These are phyloP conservation scores for Hydropotes inermis DNA, from an alignment of 2,113 vertebrate species.

Conservation along the genomic window DNA sequence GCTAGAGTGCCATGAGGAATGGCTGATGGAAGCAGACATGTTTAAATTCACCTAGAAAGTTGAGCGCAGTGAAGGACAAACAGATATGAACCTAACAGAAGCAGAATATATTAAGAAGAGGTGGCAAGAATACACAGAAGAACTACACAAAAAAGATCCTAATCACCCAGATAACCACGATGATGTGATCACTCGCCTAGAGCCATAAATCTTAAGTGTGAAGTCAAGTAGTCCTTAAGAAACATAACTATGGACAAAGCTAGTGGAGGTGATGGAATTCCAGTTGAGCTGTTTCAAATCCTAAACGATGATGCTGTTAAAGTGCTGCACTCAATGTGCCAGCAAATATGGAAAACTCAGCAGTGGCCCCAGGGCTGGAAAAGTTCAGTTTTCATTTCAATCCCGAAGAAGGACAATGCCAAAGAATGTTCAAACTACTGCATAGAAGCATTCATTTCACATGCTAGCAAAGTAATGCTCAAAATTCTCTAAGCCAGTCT, in stretches of 20 bases:
- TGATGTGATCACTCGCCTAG: background rate
- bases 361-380: background rate
- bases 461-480: background rate
- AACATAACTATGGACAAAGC: background rate
- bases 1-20: background rate
- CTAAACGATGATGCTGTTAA: background rate
- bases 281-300: background rate
- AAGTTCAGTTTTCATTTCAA: background rate
- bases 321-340: background rate
- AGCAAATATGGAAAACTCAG: background rate
- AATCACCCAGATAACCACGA: background rate
- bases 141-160: background rate
- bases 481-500: background rate
- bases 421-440: background rate
- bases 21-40: background rate
- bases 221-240: background rate
- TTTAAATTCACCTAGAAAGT: background rate
- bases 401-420: background rate
- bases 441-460: background rate
- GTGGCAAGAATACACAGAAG: background rate
- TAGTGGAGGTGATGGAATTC: background rate
- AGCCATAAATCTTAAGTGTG: background rate
- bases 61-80: background rate
- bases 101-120: background rate
- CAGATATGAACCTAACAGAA: background rate